Conservation (phyloP, 2,888 invertebrate species). For the Cephus nigrinus region DNA sequence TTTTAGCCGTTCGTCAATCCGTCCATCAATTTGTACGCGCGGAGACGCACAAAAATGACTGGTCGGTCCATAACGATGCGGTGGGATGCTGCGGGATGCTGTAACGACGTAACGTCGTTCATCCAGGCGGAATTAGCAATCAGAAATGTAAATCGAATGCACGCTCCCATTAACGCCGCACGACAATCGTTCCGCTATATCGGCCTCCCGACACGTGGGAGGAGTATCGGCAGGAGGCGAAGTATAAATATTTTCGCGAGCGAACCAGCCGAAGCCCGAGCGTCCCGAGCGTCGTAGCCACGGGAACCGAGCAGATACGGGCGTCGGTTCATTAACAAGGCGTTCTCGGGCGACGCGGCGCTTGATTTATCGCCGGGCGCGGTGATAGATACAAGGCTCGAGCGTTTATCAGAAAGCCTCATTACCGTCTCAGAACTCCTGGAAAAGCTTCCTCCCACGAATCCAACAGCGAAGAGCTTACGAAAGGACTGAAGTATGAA, state of each 20-base stretch:
- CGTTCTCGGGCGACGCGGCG: slow-evolving; percentile 15
- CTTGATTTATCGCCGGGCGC: slow-evolving; percentile 39
- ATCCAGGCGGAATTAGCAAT: neutral
- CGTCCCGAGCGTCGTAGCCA: neutral
- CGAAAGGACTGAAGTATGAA: neutral
- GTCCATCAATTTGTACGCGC: neutral
- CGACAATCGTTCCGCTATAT: neutral
- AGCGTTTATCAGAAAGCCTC: slow-evolving; percentile 35
- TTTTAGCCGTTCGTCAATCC: neutral
- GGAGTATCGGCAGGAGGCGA: neutral
- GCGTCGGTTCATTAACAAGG: slow-evolving; percentile 7
- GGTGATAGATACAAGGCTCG: slow-evolving; percentile 30
- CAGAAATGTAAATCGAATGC: neutral
- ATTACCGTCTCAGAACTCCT: slow-evolving; percentile 19
- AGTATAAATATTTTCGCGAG: neutral
- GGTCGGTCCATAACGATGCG: neutral
- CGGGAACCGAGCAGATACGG: neutral
- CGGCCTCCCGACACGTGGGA: neutral
- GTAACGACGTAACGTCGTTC: neutral
- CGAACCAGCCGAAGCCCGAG: neutral
- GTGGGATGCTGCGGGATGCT: neutral
- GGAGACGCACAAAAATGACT: neutral
- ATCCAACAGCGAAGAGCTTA: neutral
- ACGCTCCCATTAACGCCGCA: neutral
- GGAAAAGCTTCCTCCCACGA: neutral